These are phyloP conservation scores for Mesocentrotus franciscanus DNA, from an alignment of 53 echinoderm and acorn worm genomes.

Conservation along the genomic window DNA sequence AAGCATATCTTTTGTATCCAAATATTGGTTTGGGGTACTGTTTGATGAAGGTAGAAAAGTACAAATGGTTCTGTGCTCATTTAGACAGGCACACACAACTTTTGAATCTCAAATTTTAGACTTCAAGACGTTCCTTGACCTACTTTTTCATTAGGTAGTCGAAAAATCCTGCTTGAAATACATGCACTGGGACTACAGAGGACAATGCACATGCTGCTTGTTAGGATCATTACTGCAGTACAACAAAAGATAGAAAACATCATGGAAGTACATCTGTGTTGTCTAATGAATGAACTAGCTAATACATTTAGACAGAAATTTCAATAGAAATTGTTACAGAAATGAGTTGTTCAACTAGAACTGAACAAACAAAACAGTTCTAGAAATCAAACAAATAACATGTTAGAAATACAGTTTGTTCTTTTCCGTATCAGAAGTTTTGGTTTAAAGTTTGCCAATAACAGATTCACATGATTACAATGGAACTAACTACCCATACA, in stretches of 20 bases:
- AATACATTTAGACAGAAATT: neutral
- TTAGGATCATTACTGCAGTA: neutral
- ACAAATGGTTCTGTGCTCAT: neutral
- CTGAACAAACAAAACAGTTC: neutral
- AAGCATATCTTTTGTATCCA: constrained; percentile 31
- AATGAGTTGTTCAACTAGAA: neutral
- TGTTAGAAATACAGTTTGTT: neutral
- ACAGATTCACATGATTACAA: neutral
- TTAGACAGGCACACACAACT: neutral
- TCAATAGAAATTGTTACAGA: neutral
- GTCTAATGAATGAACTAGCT: neutral
- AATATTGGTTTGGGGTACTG: constrained; percentile 28
- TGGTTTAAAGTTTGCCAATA: constrained; percentile 5
- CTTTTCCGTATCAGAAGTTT: neutral
- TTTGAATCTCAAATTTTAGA: neutral
- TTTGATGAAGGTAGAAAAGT: constrained; percentile 27
- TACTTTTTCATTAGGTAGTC: neutral
- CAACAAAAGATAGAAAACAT: neutral
- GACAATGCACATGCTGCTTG: neutral
- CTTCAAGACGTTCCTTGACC: neutral
- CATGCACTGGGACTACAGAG: neutral
- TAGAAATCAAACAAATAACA: neutral
- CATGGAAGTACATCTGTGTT: neutral
- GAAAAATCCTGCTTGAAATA: neutral
- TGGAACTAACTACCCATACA: neutral